Base-by-base conservation (phyloP, 1,140 invertebrate species). In the Calycopis cecrops region DNA sequence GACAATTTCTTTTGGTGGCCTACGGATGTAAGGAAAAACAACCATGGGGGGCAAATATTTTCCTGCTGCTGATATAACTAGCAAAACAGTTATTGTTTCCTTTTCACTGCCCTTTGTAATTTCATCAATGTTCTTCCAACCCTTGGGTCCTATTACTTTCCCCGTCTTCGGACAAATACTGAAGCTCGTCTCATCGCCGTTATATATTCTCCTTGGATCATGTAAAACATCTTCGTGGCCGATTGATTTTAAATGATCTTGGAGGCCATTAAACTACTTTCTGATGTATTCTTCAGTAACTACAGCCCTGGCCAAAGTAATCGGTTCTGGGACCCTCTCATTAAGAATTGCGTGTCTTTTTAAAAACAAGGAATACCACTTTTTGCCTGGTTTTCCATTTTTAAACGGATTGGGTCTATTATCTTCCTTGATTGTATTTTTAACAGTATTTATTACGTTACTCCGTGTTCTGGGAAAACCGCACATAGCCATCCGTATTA, bases 151-250 rank as follows among this genome's bases (percentile, higher is more conserved):
- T 14, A 58, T n/a, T 6, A 58, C 56, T 18, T 52, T 48, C 1
- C 56, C 56, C 8, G 56, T 35, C 37, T 53, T 58, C 6, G 56
- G 56, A 10, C 42, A 53, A 16, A 58, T 34, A 38, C 14, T 18
- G 14, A 58, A 58, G 16, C 55, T 42, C 4, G 38, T 52, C 14
- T 57, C 42, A 28, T 57, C 55, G 1, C 18, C 38, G 21, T 57
- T 52, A 42, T 51, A 57, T 35, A 57, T 51, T 51, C 55, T n/a
- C 1, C 9, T 11, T 33, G 38, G 55, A 47, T 57, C 55, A 12
- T 21, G 9, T 8, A 49, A 35, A 35, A 35, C 16, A 17, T 48
- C 42, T 34, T 16, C 16, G 18, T 11, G 28, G n/a, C 34, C 42
- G 4, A 11, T 12, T 44, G 12, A 7, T 12, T 35, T 38, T 56